Conservation (phyloP, 1,140 invertebrate genomes). For the Drosophila lacertosa region DNA sequence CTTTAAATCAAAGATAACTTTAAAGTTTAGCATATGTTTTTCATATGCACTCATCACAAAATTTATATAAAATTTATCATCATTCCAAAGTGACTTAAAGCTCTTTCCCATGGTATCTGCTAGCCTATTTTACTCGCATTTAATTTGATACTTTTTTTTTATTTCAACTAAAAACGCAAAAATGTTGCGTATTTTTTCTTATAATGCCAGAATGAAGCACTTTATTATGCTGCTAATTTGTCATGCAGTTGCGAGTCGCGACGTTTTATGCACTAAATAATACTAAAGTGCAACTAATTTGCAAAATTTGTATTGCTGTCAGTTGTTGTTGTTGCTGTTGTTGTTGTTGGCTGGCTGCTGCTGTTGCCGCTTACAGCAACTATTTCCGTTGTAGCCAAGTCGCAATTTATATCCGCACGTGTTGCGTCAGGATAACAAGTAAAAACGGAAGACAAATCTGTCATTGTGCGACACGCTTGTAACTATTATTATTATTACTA, state of each 20-base stretch:
- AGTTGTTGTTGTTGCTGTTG: constrained; percentile 25
- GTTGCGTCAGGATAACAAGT: constrained; percentile 43
- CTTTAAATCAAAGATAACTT: no score
- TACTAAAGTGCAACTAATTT: constrained; percentile 73
- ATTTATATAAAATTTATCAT: background rate
- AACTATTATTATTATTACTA: constrained; percentile 47
- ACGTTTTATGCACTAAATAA: constrained; percentile 66
- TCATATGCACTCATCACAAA: no score
- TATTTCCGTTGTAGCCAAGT: constrained; percentile 32
- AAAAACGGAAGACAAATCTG: constrained; percentile 59
- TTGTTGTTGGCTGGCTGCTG: constrained; percentile 6
- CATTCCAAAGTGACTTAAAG: no score
- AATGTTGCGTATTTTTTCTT: constrained; percentile 38
- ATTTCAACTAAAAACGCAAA: constrained; percentile 23
- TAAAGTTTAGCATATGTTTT: no score
- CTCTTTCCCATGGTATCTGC: background rate
- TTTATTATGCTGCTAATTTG: constrained; percentile 72
- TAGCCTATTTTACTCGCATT: background rate
- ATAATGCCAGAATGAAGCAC: constrained; percentile 36
- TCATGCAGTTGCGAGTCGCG: constrained; percentile 53
- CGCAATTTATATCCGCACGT: constrained; percentile 57
- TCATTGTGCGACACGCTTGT: constrained; percentile 61
- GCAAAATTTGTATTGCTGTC: constrained; percentile 59
- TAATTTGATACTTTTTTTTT: constrained; percentile 8
- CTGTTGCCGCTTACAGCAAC: constrained; percentile 36